A percentile compares a stretch with the other conserved stretches of the same genome.
Conservation (phyloP, 1,140 invertebrate species). For the Hypothenemus hampei region DNA sequence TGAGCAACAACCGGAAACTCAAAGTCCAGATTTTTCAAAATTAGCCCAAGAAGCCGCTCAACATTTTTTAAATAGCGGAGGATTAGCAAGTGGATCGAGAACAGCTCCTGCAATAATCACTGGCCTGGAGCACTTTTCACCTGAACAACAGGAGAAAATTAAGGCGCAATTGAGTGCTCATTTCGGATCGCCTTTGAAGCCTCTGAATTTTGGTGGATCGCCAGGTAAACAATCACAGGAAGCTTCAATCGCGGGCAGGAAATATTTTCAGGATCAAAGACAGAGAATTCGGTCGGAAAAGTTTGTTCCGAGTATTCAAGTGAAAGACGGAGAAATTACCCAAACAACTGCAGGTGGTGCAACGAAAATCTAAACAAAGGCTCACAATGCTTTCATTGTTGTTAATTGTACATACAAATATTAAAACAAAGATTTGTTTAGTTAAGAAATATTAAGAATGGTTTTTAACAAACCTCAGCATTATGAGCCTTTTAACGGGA, state of each 20-base stretch:
- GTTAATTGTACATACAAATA: too few species aligned
- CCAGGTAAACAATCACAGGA: neutral
- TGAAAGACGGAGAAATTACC: constrained; percentile 24
- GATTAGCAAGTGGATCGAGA: constrained; percentile 8
- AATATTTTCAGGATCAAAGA: constrained; percentile 12
- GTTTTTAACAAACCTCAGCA: too few species aligned
- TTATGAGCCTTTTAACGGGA: too few species aligned
- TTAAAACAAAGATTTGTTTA: too few species aligned
- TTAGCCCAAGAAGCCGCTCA: constrained; percentile 37
- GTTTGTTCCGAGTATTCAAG: constrained; percentile 31
- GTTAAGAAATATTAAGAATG: too few species aligned
- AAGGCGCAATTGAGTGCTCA: constrained; percentile 39
- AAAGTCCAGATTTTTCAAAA: constrained; percentile 28
- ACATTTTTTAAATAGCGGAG: constrained; percentile 24
- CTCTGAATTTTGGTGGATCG: constrained; percentile 6
- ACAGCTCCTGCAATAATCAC: constrained; percentile 41
- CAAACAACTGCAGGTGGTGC: too few species aligned
- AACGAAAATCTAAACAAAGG: too few species aligned
- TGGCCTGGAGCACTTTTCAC: constrained; percentile 42
- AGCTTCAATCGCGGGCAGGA: neutral
- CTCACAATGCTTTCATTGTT: too few species aligned
- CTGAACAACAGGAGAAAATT: constrained; percentile 44
- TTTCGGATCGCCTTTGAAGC: constrained; percentile 33
- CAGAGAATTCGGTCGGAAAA: constrained; percentile 15
- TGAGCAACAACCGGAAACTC: constrained; percentile 17